Conservation (phyloP, 2,888 invertebrate genomes). For the Plagodis pulveraria region DNA sequence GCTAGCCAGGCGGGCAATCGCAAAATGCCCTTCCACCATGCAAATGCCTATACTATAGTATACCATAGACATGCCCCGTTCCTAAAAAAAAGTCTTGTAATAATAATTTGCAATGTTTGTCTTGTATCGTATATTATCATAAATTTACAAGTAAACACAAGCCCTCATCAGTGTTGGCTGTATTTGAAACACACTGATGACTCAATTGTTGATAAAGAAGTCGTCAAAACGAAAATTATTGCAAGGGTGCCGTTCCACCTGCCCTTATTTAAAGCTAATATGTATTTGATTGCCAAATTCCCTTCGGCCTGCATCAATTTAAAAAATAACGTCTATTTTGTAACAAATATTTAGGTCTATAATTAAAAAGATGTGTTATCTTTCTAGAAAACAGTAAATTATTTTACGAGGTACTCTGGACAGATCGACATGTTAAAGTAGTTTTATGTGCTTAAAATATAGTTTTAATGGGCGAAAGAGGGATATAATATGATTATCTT, state of each 20-base stretch:
- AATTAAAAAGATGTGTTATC: slow-evolving; percentile 31
- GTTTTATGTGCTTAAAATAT: slow-evolving; percentile 29
- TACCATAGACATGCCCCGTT: no score
- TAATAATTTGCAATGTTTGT: no score
- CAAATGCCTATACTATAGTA: no score
- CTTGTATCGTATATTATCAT: background rate
- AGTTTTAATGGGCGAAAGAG: slow-evolving; percentile 22
- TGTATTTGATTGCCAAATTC: slow-evolving; percentile 30
- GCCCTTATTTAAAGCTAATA: slow-evolving; percentile 25
- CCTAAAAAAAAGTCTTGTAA: no score
- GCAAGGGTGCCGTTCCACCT: slow-evolving; percentile 19
- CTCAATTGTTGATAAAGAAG: slow-evolving; percentile 47
- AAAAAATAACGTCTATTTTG: slow-evolving; percentile 4
- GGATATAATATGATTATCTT: slow-evolving; percentile 25
- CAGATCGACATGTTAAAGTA: slow-evolving; percentile 30
- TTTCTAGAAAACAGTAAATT: slow-evolving; percentile 23
- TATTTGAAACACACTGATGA: slow-evolving; percentile 20
- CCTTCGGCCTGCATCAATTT: slow-evolving; percentile 5
- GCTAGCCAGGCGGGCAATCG: no score
- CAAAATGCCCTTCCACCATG: no score
- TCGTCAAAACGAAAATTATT: slow-evolving; percentile 35
- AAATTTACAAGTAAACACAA: slow-evolving; percentile 2
- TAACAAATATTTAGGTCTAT: slow-evolving; percentile 24
- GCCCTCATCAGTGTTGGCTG: background rate
- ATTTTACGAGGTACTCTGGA: slow-evolving; percentile 25